phyloP scores from a whole-genome alignment of 2,888 invertebrate species.

The Epirrhoe tristata region DNA sequence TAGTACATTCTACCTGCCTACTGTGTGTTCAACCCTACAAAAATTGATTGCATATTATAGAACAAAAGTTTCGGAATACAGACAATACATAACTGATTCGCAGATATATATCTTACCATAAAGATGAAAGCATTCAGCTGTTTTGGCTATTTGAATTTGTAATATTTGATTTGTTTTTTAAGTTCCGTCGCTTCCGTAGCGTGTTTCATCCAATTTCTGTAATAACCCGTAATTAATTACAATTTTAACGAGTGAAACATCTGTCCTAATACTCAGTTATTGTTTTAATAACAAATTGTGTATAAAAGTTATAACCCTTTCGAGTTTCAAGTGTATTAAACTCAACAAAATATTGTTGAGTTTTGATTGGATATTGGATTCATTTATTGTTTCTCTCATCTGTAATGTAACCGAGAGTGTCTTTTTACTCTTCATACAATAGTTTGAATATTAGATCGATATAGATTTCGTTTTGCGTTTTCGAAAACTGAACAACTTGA shows the following conservation, averaged over 20 bases:
- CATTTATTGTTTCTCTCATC: no score
- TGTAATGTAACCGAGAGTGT: no score
- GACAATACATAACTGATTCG: no score
- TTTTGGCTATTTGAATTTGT: slow-evolving; percentile 19
- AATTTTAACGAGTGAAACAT: slow-evolving; percentile 30
- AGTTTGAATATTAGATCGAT: no score
- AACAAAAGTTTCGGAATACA: not conserved
- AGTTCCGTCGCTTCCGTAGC: slow-evolving; percentile 43
- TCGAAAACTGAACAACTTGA: no score
- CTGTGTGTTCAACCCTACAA: no score
- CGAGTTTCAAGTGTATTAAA: not conserved
- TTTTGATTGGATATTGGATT: not conserved
- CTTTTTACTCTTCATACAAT: no score
- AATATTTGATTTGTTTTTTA: not conserved
- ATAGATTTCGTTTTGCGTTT: no score
- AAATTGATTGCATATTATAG: no score
- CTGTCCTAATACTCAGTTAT: slow-evolving; percentile 22
- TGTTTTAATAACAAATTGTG: slow-evolving; percentile 6
- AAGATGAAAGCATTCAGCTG: not conserved
- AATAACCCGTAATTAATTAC: slow-evolving; percentile 27
- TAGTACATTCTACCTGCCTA: not conserved
- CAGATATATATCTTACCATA: not conserved
- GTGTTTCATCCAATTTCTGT: slow-evolving; percentile 40
- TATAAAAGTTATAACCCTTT: not conserved
- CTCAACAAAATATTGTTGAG: not conserved